A percentile compares a stretch with the other conserved stretches of the same genome.
These are phyloP conservation scores for Aythya baeri DNA, from an alignment of 2,113 vertebrate species.

Conservation along the genomic window DNA sequence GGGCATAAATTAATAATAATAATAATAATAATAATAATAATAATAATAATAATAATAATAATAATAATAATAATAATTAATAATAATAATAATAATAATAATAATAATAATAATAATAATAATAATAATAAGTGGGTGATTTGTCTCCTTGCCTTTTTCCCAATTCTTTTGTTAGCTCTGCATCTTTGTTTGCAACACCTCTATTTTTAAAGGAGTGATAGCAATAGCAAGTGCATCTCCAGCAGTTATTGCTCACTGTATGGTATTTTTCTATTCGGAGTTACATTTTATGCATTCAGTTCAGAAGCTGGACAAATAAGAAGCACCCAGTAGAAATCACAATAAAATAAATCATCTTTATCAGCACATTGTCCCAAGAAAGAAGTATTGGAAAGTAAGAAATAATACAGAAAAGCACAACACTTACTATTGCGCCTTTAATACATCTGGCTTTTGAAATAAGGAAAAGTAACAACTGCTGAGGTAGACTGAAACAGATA, in stretches of 20 bases:
- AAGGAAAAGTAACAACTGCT: background rate
- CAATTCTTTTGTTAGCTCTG: background rate
- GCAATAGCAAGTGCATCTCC: background rate
- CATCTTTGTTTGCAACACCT: background rate
- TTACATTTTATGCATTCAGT: background rate
- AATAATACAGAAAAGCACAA: background rate
- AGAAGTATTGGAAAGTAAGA: background rate
- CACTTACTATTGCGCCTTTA: background rate
- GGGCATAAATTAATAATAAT: background rate
- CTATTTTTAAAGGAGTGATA: background rate
- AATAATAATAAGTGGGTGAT: background rate
- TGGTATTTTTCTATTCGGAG: background rate
- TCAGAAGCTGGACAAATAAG: background rate
- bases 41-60: no score
- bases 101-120: background rate
- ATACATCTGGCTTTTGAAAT: background rate
- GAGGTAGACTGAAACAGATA: background rate
- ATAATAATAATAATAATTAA: no score
- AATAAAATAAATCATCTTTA: background rate
- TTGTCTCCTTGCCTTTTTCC: background rate
- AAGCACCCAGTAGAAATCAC: background rate
- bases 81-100: background rate
- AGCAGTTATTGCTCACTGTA: background rate
- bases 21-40: no score
- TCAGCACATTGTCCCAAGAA: background rate